Evolutionary conservation across 1,140 invertebrate genomes (phyloP).

Genomic region (Papilio helenus): DNA sequence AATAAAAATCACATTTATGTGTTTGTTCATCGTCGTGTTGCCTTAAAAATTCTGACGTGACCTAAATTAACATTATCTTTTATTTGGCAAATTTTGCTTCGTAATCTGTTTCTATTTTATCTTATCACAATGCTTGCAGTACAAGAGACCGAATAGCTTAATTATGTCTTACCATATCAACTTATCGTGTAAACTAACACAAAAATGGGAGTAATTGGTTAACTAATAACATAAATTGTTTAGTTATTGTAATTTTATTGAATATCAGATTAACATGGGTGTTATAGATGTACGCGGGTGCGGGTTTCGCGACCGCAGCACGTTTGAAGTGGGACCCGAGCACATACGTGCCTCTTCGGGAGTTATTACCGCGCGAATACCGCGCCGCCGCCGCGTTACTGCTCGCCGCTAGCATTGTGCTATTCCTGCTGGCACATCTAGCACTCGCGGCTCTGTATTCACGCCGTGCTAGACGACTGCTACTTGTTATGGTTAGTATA

Average conservation of each 20-base stretch:
- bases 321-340: constrained; percentile 73
- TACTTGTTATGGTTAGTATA: constrained; percentile 49
- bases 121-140: not conserved
- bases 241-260: no score
- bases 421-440: constrained; percentile 60
- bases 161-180: not conserved
- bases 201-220: not conserved
- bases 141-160: not conserved
- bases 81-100: constrained; percentile 1
- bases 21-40: not conserved
- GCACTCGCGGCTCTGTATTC: constrained; percentile 51
- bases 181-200: not conserved
- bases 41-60: not conserved
- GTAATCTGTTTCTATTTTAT: constrained; percentile 11
- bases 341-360: constrained; percentile 65
- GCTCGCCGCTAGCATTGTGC: constrained; percentile 46
- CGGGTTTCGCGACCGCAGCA: constrained; percentile 59
- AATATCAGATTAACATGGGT: not conserved
- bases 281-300: constrained; percentile 64
- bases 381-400: constrained; percentile 50
- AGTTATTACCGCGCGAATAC: constrained; percentile 64
- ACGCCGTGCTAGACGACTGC: constrained; percentile 40
- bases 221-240: not conserved
- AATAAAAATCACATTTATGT: not conserved
- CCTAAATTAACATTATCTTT: constrained; percentile 14